Evolutionary conservation across 2,888 invertebrate species (phyloP), one percentile per base, ranked within the genome.

Genomic region (Mythimna albipuncta): DNA sequence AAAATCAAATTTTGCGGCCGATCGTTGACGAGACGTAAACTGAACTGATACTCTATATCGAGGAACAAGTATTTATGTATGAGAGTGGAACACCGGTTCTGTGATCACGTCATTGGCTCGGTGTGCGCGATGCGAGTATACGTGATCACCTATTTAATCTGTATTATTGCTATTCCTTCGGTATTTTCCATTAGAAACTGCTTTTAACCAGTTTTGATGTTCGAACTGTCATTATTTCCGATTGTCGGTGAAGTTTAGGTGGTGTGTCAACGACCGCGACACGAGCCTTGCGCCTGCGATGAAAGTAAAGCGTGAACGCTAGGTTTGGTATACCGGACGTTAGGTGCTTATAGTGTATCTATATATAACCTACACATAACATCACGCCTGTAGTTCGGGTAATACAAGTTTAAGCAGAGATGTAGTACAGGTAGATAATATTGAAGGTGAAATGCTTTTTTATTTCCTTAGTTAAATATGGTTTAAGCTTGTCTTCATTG

Each of bases 1-100:
- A 89, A 89, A 90, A 90, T 85, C 81, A 84, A 92, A 92, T 91
- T 92, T 89, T 85, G 91, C 91, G 89, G 90, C 93, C 90, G 92
- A 90, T 90, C 87, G 84, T 86, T 73, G 86, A 82, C 85, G 88
- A 84, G 86, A 84, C 90, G 84, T 78, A 74, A 89, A 84, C 85
- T 78, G 77, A 88, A 93, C 94, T 94, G 91, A 82, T 82, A 80
- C 86, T 77, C 72, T 88, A 75, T 84, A 79, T 70, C 75, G 54
- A 26, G 32, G 59, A 72, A 77, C 89, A 83, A 85, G 89, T 90
- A 89, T 93, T 90, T 94, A 94, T 88, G 91, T 91, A 89, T 78
- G 81, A 64, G 69, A 59, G 63, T 52, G 32, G 41, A 47, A 82
- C 77, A 90, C 91, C 89, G 91, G 91, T 91, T 90, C 71, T 82